These are phyloP conservation scores for Resseliella maxima DNA, from an alignment of 2,888 invertebrate genomes.

Conservation along the genomic window DNA sequence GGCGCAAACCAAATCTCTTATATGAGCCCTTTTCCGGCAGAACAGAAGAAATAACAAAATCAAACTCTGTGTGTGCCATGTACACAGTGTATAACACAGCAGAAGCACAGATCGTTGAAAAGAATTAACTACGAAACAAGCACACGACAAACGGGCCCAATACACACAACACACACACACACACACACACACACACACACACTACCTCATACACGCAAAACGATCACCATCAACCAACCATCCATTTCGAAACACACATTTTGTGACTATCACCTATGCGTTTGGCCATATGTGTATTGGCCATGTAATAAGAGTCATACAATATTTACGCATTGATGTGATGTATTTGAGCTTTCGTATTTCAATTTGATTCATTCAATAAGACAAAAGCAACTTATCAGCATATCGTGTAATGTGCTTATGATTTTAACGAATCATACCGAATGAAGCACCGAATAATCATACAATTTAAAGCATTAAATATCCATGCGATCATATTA, in stretches of 20 bases:
- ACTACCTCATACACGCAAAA: neutral
- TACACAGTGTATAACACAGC: neutral
- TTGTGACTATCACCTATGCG: conserved; percentile 2
- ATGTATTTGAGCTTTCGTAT: neutral
- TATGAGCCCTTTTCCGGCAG: conserved; percentile 6
- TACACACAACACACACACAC: neutral
- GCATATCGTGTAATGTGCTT: neutral
- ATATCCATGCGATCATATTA: too few relatives aligned
- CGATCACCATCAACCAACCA: too few relatives aligned
- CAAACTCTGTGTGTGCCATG: neutral
- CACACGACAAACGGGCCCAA: conserved; percentile 16
- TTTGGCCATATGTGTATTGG: neutral
- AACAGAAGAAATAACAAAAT: too few relatives aligned
- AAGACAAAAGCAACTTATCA: neutral
- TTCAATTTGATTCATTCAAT: neutral
- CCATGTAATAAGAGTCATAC: neutral
- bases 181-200: neutral
- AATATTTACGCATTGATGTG: neutral
- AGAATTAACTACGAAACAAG: conserved; percentile 5
- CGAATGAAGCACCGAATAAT: neutral
- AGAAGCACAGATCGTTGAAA: neutral
- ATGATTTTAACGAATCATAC: neutral
- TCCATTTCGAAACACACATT: neutral
- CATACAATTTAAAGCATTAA: too few relatives aligned
- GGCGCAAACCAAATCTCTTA: conserved; percentile 37